Percentiles rank a stretch among this genome's conserved stretches.
Evolutionary conservation across 2,797 vertebrate species (phyloP).

Genomic region (Sylvia borin): DNA sequence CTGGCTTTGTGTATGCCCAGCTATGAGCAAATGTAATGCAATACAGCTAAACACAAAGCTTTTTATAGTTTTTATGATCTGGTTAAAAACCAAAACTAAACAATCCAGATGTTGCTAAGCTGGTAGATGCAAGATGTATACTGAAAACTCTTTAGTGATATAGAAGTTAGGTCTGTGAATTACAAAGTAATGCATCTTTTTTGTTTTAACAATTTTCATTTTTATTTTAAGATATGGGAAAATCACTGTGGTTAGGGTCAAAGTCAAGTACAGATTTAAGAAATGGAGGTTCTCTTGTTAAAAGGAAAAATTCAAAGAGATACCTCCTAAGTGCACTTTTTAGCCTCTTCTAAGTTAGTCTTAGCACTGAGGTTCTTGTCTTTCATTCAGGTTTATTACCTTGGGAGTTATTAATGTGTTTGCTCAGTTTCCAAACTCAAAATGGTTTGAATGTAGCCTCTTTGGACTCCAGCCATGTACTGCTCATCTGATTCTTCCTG

Average conservation of each 20-base stretch:
- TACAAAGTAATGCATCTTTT: not conserved
- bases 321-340: not conserved
- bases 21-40: not conserved
- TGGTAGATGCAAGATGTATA: not conserved
- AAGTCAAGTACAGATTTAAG: not conserved
- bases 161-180: no score
- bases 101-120: not conserved
- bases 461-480: not conserved
- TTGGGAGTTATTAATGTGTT: not conserved
- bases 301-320: not conserved
- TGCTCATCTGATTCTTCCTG: not conserved
- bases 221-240: not conserved
- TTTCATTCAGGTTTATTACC: not conserved
- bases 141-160: not conserved
- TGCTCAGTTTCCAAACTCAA: not conserved
- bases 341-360: not conserved
- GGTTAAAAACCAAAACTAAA: not conserved
- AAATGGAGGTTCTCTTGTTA: not conserved
- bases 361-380: not conserved
- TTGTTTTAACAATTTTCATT: not conserved
- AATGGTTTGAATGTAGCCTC: not conserved
- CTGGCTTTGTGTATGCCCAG: not conserved
- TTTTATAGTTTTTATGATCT: not conserved
- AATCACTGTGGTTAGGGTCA: not conserved
- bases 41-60: not conserved